Evolutionary conservation across 2,797 vertebrate species (phyloP).

Genomic region (Coreius guichenoti): DNA sequence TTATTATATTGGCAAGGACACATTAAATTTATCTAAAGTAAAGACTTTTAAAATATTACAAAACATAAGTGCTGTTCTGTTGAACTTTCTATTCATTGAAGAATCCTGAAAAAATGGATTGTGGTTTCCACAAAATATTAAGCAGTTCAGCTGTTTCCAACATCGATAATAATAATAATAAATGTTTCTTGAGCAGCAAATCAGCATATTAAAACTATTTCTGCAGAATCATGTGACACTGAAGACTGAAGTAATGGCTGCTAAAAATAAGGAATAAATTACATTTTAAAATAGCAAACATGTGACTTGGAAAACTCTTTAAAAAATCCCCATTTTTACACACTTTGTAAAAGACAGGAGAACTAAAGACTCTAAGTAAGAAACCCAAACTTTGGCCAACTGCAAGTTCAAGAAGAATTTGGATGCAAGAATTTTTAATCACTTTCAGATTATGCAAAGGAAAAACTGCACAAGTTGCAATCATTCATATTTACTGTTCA

Average conservation of each 20-base stretch:
- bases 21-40: not conserved
- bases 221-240: not conserved
- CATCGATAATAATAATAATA: not conserved
- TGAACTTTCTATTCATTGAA: not conserved
- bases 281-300: not conserved
- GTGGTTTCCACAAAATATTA: not conserved
- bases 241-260: not conserved
- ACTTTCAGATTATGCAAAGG: constrained; percentile 3
- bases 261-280: not conserved
- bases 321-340: not conserved
- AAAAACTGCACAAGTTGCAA: not conserved
- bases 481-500: constrained; percentile 22
- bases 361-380: not conserved
- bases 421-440: not conserved
- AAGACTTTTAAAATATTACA: not conserved
- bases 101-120: not conserved
- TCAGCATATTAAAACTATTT: not conserved
- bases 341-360: not conserved
- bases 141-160: not conserved
- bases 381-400: not conserved
- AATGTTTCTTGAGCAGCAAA: not conserved
- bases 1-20: not conserved
- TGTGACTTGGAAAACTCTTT: no score
- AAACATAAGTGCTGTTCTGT: not conserved
- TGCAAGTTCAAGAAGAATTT: not conserved